phyloP scores from a whole-genome alignment of 2,888 invertebrate species.

The Hirtodrosophila trivittata region DNA sequence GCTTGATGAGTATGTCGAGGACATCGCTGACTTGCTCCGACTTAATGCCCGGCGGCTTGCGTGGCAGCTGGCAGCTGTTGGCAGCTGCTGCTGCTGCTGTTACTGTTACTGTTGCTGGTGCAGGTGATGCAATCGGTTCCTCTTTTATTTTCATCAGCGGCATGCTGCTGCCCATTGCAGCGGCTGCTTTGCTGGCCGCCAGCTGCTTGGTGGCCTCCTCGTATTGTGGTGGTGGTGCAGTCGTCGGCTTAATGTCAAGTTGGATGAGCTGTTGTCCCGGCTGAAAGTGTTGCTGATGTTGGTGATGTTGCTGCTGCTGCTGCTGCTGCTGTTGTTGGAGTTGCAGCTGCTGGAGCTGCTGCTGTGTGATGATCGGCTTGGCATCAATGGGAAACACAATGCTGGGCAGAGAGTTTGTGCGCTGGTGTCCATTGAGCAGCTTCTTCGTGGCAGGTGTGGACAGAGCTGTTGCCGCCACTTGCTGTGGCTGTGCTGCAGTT shows the following conservation, averaged over 20 bases:
- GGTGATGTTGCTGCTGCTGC: conserved; percentile 68
- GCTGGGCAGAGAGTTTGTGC: conserved; percentile 86
- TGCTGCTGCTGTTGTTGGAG: conserved; percentile 74
- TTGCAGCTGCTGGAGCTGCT: conserved; percentile 82
- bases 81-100: conserved; percentile 3
- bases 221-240: conserved; percentile 87
- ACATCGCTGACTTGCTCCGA: conserved; percentile 88
- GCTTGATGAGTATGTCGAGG: conserved; percentile 95
- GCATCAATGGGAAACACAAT: conserved; percentile 84
- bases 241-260: conserved; percentile 84
- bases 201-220: conserved; percentile 88
- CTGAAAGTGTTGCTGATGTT: conserved; percentile 72
- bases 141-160: conserved; percentile 78
- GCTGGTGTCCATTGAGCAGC: conserved; percentile 84
- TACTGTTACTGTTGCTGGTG: conserved; percentile 20
- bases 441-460: conserved; percentile 79
- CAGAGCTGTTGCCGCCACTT: conserved; percentile 57
- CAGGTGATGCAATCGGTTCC: conserved; percentile 56
- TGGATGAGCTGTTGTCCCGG: conserved; percentile 78
- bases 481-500: conserved; percentile 31
- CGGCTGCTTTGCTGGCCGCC: conserved; percentile 78
- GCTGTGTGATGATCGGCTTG: conserved; percentile 66
- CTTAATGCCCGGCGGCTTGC: conserved; percentile 73
- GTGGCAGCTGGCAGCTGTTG: conserved; percentile 34
- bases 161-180: conserved; percentile 58